Base-by-base conservation (phyloP, 35 echinoderm and acorn worm species). In the Lytechinus variegatus region DNA sequence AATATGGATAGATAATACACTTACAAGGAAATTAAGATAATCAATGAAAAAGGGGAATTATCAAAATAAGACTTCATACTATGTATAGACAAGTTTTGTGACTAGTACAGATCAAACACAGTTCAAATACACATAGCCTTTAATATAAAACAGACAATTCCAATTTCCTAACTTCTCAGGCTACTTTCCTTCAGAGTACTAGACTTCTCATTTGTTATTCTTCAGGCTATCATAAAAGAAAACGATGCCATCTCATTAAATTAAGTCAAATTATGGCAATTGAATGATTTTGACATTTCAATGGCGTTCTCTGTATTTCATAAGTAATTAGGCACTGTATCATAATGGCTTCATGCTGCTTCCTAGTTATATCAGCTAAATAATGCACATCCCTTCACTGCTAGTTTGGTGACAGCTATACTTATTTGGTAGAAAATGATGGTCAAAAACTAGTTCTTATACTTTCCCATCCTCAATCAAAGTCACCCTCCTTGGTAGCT, bases 221-320 rank as follows among this genome's bases (percentile, higher is more conserved):
- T n/a, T 4, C 19, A 79, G 66, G 66, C 19, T 8, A n/a, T 19
- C 3, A 79, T 0, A 79, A 24, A 79, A 79, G 66, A 79, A 8
- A 7, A 79, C 6, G n/a, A 79, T 79, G 24, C 8, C 19, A 79
- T 79, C 66, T 54, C 88, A 90, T 90, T 90, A 90, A 90, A 90
- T 54, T 44, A 90, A 21, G 29, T 90, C 88, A 90, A 90, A 90
- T 90, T 90, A 44, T 90, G 88, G 13, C 88, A 54, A 52, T 54
- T 21, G 52, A 90, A 90, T 54, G 52, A 54, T 51, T 9, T 90
- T 90, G 88, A 90, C 88, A 54, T 90, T 90, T 90, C 88, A 90
- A 90, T 90, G 88, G 88, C 29, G 52, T 21, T 52, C 27, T 29
- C 27, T 90, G 88, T 33, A 21, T 90, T n/a, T 90, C 7, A 90